These are phyloP conservation scores for Oscheius sp. DNA, from an alignment of 2,888 invertebrate genomes.

Conservation along the genomic window DNA sequence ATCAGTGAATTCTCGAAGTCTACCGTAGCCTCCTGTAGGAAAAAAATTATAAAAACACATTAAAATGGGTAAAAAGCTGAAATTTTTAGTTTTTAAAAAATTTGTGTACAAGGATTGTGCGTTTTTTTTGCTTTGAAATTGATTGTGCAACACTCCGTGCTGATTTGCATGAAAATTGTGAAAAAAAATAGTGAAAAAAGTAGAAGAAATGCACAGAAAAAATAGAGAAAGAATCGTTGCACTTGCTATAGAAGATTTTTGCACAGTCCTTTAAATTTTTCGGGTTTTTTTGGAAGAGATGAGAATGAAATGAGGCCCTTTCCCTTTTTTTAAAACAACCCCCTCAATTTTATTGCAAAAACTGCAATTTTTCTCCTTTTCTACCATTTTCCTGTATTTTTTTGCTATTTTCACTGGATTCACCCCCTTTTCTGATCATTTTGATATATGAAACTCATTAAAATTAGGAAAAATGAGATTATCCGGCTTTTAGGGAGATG, in stretches of 20 bases:
- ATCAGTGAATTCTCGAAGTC: slow-evolving; percentile 87
- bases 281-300: neutral
- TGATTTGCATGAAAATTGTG: neutral
- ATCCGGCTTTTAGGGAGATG: too few species aligned
- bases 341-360: too few species aligned
- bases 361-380: too few species aligned
- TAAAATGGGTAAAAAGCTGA: neutral
- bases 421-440: too few species aligned
- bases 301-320: neutral
- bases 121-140: neutral
- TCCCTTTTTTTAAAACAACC: too few species aligned
- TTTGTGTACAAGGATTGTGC: neutral
- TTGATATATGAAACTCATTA: too few species aligned
- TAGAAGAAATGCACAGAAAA: neutral
- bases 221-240: too few species aligned
- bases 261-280: slow-evolving; percentile 13
- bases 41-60: neutral
- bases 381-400: too few species aligned
- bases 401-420: too few species aligned
- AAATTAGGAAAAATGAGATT: too few species aligned
- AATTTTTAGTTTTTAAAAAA: neutral
- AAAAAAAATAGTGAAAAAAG: neutral
- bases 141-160: neutral
- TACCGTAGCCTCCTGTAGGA: slow-evolving; percentile 76
- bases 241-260: too few species aligned